Base-by-base conservation (phyloP, 2,113 vertebrate species). In the Bostrychus sinensis region DNA sequence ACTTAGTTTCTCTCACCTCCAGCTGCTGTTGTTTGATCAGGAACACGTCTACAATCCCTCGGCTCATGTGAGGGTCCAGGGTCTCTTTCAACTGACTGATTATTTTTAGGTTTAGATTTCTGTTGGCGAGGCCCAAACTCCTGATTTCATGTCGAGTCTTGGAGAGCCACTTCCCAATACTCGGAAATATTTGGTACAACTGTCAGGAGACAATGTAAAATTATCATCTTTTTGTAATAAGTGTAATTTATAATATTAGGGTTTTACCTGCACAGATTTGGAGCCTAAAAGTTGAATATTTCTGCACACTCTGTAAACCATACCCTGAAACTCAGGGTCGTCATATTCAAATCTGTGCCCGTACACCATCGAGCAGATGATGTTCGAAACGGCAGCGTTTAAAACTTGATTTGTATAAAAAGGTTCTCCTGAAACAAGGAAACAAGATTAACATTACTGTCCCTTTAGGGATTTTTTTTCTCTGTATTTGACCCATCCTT, bases 321-420 rank as follows among this genome's bases (percentile, higher is more conserved):
- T 2, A 1, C 53, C 38, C 2, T 20, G 64, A n/a, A 83, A 85
- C 12, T 54, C 43, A 3, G 59, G 73, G 5, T 85, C 73, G 3
- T 72, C 60, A 2, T 87, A 85, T 12, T 72, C 72, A 65, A 87
- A 85, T 22, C 78, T 80, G 68, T 7, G 68, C 17, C 83, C 83
- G 3, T 81, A 87, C 1, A 82, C 62, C 19, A 85, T 50, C 23
- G 73, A 80, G 62, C 70, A 77, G 62, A 85, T 85, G 0, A 87
- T 66, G 12, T 87, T 85, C 1, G 82, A 75, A 7, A 70, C 45
- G 2, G 32, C 32, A 32, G 7, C 55, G 46, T 54, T 45, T 1
- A 71, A 2, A 1, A 43, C 26, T 12, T 54, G n/a, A 1, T 34
- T 45, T 0, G 19, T 16, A 17, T 78, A 50, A 7, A 64, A 64